A percentile compares a stretch with the other conserved stretches of the same genome.
These are phyloP conservation scores for Bryconaethiops microstoma DNA, from an alignment of 2,797 vertebrate species.

Conservation along the genomic window DNA sequence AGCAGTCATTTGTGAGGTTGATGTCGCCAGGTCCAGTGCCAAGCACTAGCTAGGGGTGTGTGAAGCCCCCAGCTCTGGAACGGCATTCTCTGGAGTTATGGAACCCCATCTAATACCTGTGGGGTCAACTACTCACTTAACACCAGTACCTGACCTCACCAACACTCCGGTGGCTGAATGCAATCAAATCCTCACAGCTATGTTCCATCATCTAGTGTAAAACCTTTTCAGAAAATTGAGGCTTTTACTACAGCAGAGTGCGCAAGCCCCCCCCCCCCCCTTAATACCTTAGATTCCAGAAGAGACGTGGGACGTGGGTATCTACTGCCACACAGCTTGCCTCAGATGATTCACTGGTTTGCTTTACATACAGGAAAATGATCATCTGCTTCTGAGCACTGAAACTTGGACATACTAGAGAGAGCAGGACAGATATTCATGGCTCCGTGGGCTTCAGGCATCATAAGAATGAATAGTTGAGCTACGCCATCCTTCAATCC, in stretches of 20 bases:
- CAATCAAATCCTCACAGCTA: background rate
- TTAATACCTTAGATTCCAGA: background rate
- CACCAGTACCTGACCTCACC: background rate
- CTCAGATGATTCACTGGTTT: conserved; percentile 7
- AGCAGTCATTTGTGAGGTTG: background rate
- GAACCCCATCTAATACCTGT: background rate
- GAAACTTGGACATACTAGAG: background rate
- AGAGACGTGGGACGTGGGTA: background rate
- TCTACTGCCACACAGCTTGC: background rate
- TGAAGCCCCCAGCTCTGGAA: background rate
- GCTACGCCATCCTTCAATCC: conserved; percentile 43
- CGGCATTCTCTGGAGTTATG: background rate
- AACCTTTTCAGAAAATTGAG: background rate
- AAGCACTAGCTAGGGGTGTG: background rate
- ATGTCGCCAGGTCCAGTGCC: background rate
- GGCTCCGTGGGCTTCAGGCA: conserved; percentile 2
- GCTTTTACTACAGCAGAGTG: background rate
- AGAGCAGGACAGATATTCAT: conserved; percentile 13
- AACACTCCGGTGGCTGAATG: background rate
- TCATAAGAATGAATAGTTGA: conserved; percentile 55
- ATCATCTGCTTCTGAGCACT: background rate
- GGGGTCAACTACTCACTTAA: background rate
- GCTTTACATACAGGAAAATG: conserved; percentile 1
- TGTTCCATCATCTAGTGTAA: background rate
- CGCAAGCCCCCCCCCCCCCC: background rate